A percentile compares a stretch with the other conserved stretches of the same genome.
phyloP scores from a whole-genome alignment of 2,797 vertebrate genomes.

The Kryptopterus vitreolus region DNA sequence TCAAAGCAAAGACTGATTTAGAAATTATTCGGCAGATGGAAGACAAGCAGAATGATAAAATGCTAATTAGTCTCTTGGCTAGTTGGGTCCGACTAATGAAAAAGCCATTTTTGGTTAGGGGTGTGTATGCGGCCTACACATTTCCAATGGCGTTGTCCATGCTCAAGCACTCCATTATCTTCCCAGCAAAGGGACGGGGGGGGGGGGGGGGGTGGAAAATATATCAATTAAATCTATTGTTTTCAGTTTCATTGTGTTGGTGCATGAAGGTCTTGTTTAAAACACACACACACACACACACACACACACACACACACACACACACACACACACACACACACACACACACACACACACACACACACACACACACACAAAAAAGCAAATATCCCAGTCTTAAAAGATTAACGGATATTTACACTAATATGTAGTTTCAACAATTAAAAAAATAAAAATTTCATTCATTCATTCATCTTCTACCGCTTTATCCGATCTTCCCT shows the following conservation, averaged over 20 bases:
- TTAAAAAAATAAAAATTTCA: too few relatives aligned
- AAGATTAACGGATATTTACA: background rate
- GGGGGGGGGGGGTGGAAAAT: too few relatives aligned
- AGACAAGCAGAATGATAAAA: conserved; percentile 81
- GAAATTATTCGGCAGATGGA: conserved; percentile 75
- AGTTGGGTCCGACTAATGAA: conserved; percentile 79
- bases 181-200: background rate
- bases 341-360: too few relatives aligned
- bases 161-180: background rate
- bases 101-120: conserved; percentile 83
- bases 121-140: conserved; percentile 33
- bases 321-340: too few relatives aligned
- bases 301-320: too few relatives aligned
- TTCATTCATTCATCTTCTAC: too few relatives aligned
- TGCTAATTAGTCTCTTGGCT: conserved; percentile 97
- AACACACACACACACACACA: background rate
- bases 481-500: too few relatives aligned
- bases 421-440: background rate
- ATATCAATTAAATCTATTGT: background rate
- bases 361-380: too few relatives aligned
- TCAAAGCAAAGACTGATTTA: conserved; percentile 87
- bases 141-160: background rate
- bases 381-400: background rate
- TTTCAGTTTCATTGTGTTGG: background rate
- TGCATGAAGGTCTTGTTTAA: background rate